Conservation (phyloP, 23 tunicate species). For the Clavelina lepadiformis region DNA sequence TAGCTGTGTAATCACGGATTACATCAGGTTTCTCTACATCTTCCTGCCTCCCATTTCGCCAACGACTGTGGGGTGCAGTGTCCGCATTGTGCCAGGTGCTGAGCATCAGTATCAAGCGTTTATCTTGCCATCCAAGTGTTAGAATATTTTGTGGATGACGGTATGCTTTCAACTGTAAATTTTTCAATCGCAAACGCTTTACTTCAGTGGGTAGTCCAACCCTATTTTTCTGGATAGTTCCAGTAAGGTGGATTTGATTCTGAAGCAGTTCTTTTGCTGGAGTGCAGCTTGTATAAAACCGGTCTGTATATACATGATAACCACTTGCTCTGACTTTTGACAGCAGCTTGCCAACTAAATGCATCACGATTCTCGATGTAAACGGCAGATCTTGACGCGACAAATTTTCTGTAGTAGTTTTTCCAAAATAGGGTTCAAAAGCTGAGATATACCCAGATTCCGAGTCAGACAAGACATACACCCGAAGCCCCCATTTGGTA, state of each 20-base stretch:
- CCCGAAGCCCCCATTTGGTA: slow-evolving; percentile 17
- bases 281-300: slow-evolving; percentile 17
- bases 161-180: not conserved
- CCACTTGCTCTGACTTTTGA: slow-evolving; percentile 14
- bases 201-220: slow-evolving; percentile 8
- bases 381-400: not conserved
- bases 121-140: slow-evolving; percentile 7
- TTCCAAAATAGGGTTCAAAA: slow-evolving; percentile 4
- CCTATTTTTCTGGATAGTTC: slow-evolving; percentile 9
- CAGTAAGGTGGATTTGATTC: slow-evolving; percentile 2
- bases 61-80: not conserved
- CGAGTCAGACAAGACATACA: slow-evolving; percentile 8
- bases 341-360: slow-evolving; percentile 8
- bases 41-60: not conserved
- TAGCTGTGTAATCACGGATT: slow-evolving; percentile 8
- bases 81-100: slow-evolving; percentile 16
- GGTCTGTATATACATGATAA: slow-evolving; percentile 9
- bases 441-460: slow-evolving; percentile 12
- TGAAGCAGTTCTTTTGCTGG: slow-evolving; percentile 1
- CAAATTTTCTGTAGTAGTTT: not conserved
- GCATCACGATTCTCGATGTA: slow-evolving; percentile 17
- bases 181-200: slow-evolving; percentile 8
- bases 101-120: slow-evolving; percentile 5
- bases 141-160: slow-evolving; percentile 2
- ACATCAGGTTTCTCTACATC: not conserved